A percentile compares a stretch with the other conserved stretches of the same genome.
Evolutionary conservation across 2,888 invertebrate genomes (phyloP).

Genomic region (Drosophila setosimentum): DNA sequence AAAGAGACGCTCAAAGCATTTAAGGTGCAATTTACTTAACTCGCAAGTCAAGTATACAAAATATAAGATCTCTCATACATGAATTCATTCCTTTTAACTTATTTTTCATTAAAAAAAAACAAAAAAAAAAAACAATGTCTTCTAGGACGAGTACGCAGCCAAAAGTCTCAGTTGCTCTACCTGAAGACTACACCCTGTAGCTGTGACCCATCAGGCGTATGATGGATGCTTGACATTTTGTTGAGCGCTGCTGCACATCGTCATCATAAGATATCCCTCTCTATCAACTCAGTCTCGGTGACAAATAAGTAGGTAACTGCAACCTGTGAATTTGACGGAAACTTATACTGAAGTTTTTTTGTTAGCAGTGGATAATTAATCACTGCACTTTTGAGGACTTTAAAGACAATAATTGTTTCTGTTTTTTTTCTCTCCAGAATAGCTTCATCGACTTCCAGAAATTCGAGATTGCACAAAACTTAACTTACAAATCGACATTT

Average conservation of each 20-base stretch:
- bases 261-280: constrained; percentile 30
- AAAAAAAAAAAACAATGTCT: constrained; percentile 44
- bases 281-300: constrained; percentile 8
- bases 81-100: constrained; percentile 59
- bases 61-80: constrained; percentile 30
- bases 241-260: constrained; percentile 28
- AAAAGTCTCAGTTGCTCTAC: constrained; percentile 52
- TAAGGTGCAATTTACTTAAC: constrained; percentile 64
- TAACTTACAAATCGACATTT: neutral
- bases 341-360: constrained; percentile 13
- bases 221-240: constrained; percentile 65
- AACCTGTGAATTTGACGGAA: neutral
- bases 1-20: constrained; percentile 49
- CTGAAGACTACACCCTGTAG: constrained; percentile 13
- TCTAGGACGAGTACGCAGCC: constrained; percentile 32
- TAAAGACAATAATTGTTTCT: neutral
- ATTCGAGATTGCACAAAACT: too few relatives aligned
- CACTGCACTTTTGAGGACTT: neutral
- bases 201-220: constrained; percentile 52
- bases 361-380: neutral
- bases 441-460: neutral
- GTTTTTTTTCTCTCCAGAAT: neutral
- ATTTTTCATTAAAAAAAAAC: constrained; percentile 55
- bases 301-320: constrained; percentile 64
- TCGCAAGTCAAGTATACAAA: constrained; percentile 55